Conservation (phyloP, 2,888 invertebrate species). For the Orthosia gracilis region DNA sequence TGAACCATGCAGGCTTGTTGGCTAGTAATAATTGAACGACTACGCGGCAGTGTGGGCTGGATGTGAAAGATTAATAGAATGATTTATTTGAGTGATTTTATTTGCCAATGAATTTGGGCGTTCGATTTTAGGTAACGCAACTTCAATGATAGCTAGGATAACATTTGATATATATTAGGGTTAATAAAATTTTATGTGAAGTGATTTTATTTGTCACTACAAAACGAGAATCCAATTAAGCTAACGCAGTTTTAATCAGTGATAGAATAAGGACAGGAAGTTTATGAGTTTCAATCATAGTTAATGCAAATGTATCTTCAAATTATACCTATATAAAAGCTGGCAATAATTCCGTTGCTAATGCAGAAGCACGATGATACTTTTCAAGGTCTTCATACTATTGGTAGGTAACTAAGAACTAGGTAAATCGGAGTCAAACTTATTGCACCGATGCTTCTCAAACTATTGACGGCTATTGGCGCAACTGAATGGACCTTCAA, state of each 20-base stretch:
- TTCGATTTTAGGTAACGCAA: no score
- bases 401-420: background rate
- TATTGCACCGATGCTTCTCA: constrained; percentile 4
- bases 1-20: constrained; percentile 42
- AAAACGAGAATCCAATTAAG: no score
- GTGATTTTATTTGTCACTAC: background rate
- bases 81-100: no score
- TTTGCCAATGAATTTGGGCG: no score
- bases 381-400: background rate
- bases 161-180: no score
- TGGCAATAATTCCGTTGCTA: background rate
- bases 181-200: background rate
- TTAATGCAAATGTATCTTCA: no score
- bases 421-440: background rate
- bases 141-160: no score
- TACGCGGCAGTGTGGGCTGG: constrained; percentile 1
- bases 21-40: constrained; percentile 41
- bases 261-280: no score
- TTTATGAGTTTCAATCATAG: no score
- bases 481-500: background rate
- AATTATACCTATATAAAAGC: no score
- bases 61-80: constrained; percentile 16
- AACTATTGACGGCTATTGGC: constrained; percentile 4
- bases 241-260: background rate
- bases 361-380: background rate